These are phyloP conservation scores for Psophia crepitans DNA, from an alignment of 2,113 vertebrate species.

Conservation along the genomic window DNA sequence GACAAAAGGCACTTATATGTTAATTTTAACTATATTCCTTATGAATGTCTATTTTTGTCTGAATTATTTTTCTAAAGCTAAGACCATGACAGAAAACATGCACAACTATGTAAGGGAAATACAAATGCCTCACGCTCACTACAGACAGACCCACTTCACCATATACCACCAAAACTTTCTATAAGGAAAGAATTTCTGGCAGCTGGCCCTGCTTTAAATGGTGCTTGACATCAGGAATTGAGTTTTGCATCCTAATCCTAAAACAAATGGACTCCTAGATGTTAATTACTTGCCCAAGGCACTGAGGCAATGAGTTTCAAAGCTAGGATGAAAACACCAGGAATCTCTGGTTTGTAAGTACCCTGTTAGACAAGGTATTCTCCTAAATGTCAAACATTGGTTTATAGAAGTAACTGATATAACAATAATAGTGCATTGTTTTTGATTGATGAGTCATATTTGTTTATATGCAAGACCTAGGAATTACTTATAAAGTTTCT, in stretches of 20 bases:
- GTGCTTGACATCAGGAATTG: not conserved
- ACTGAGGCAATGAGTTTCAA: not conserved
- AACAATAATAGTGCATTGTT: not conserved
- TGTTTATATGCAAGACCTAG: slow-evolving; percentile 27
- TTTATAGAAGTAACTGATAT: slow-evolving; percentile 10
- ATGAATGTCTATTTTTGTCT: not conserved
- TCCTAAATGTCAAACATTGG: slow-evolving; percentile 9
- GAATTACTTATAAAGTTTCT: slow-evolving; percentile 36
- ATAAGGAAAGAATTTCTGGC: not conserved
- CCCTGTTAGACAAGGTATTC: slow-evolving; percentile 4
- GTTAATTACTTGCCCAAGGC: slow-evolving; percentile 15
- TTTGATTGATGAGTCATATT: slow-evolving; percentile 53
- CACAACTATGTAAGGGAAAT: not conserved
- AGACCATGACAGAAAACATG: not conserved
- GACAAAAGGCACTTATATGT: not conserved
- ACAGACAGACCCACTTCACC: not conserved
- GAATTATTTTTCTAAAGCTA: not conserved
- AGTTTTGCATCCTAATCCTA: slow-evolving; percentile 30
- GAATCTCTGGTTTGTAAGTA: not conserved
- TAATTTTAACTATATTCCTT: not conserved
- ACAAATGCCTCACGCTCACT: not conserved
- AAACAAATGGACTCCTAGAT: slow-evolving; percentile 15
- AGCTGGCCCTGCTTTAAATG: not conserved
- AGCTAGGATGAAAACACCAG: not conserved
- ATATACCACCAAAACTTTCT: not conserved